Percentiles rank a stretch among this genome's conserved stretches.
phyloP scores from a whole-genome alignment of 2,888 invertebrate species.

The Lymantria dispar region DNA sequence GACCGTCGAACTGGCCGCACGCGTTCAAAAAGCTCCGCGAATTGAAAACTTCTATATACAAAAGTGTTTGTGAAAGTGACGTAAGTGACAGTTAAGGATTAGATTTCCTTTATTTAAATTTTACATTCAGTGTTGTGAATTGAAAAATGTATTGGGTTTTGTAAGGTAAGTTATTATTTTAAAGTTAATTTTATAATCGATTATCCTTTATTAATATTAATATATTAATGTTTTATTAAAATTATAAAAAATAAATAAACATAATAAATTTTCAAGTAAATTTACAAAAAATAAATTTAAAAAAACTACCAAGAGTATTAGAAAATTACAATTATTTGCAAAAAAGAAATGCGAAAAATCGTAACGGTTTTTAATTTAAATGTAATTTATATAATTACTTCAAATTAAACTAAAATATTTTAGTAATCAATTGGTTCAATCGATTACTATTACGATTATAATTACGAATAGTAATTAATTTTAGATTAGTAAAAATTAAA shows the following conservation, averaged over 20 bases:
- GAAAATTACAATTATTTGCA: no score
- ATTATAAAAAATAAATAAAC: no score
- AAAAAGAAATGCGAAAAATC: no score
- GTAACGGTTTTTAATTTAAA: neutral
- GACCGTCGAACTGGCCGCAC: constrained; percentile 51
- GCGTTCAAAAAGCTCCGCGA: constrained; percentile 32
- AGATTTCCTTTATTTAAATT: constrained; percentile 4
- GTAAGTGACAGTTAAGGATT: constrained; percentile 16
- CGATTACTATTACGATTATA: no score
- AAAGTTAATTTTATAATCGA: neutral
- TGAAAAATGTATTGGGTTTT: constrained; percentile 14
- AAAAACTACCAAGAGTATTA: no score
- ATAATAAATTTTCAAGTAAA: no score
- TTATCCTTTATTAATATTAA: no score
- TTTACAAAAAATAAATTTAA: no score
- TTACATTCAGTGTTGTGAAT: constrained; percentile 11
- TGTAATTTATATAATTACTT: neutral
- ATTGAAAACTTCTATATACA: constrained; percentile 28
- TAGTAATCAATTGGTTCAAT: neutral
- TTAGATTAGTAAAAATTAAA: no score
- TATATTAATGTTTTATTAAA: no score
- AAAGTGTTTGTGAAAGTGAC: constrained; percentile 32
- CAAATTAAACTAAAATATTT: neutral
- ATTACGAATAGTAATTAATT: no score
- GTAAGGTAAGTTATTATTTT: constrained; percentile 23